Evolutionary conservation across 2,888 invertebrate genomes (phyloP), one percentile per base, ranked within the genome.

Genomic region (Lasioglossum lativentre): DNA sequence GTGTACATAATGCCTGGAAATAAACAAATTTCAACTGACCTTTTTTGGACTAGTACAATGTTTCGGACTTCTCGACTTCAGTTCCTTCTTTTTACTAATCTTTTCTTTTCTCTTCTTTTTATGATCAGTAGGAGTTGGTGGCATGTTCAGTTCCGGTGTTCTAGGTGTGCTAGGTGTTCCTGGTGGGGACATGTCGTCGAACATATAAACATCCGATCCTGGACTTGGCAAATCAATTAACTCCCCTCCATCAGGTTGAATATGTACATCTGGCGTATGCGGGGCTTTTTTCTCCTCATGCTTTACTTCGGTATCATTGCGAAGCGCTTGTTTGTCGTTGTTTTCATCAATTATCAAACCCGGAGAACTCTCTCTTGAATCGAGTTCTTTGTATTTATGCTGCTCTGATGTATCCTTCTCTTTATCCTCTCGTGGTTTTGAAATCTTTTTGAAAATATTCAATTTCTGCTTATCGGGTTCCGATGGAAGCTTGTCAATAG

Each of bases 401-500:
- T 94, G 93, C n/a, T 94, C 94, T 4, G 89, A 82, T 75, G 94
- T 93, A n/a, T 96, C 95, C n/a, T 93, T 88, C 81, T 96, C 96
- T 91, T 97, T 97, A 42, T 89, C 96, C 95, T 97, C 97, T 93
- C 97, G 97, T 0, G 95, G 93, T 88, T 96, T 96, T 85, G 98
- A 97, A 94, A 98, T 98, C 95, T 98, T 98, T 94, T 98, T 98
- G 93, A 98, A 97, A 93, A 98, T 98, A 95, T 98, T 98, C 66
- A 98, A 96, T 94, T 98, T 98, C 95, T 97, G 97, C 95, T 97
- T 97, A 94, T 98, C 98, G 0, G 98, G 98, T 95, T 98, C 98
- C 19, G 97, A 97, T 8, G 97, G 96, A 80, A 98, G 94, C 95
- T 97, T 98, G 91, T 96, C 96, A 42, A 96, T 95, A 84, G 95